Percentiles rank a stretch among this genome's conserved stretches.
Evolutionary conservation across 2,113 vertebrate genomes (phyloP).

Genomic region (Istiophorus platypterus): DNA sequence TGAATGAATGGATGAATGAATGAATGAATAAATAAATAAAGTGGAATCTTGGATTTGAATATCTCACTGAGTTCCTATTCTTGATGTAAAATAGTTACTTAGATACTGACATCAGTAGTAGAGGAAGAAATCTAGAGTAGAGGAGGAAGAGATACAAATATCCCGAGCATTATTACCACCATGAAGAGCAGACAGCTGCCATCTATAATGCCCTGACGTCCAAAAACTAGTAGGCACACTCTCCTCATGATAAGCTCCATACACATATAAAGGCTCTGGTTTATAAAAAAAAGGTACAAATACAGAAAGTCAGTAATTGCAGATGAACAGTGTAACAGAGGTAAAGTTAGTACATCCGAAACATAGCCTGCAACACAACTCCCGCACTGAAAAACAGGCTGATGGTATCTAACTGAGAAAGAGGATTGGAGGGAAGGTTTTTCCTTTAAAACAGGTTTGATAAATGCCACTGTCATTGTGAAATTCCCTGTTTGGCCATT

Average conservation of each 20-base stretch:
- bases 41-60: no score
- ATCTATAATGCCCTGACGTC: not conserved
- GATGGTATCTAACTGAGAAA: constrained; percentile 12
- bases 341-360: constrained; percentile 5
- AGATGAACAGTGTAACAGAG: not conserved
- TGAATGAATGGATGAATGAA: no score
- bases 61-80: no score
- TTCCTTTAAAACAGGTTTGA: constrained; percentile 62
- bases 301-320: not conserved
- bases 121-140: no score
- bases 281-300: not conserved
- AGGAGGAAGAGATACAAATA: no score
- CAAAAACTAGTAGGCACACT: no score
- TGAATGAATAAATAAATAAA: no score
- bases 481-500: constrained; percentile 67
- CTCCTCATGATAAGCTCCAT: not conserved
- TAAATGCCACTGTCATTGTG: constrained; percentile 59
- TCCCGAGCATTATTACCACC: not conserved
- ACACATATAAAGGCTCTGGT: not conserved
- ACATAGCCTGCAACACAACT: not conserved
- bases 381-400: not conserved
- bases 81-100: not conserved
- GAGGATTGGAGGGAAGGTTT: constrained; percentile 22
- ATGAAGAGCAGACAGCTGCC: not conserved
- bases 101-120: not conserved